Evolutionary conservation across 2,113 vertebrate species (phyloP).

Genomic region (Eretmochelys imbricata): DNA sequence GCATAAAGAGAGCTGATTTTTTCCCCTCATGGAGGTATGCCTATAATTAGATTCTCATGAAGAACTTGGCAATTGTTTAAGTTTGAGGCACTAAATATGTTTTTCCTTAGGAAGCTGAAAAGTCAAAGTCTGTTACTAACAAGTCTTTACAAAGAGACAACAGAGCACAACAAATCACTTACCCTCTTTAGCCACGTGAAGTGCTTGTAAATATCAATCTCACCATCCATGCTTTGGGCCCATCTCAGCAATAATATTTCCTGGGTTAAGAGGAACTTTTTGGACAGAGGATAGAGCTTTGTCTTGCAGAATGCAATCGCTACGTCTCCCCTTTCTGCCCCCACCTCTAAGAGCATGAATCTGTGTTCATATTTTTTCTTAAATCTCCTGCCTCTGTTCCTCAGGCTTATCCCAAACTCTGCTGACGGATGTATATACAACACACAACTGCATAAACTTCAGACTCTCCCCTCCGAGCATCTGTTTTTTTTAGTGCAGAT

Average conservation of each 20-base stretch:
- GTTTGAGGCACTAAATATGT: background rate
- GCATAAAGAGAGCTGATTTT: slow-evolving; percentile 78
- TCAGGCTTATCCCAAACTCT: slow-evolving; percentile 71
- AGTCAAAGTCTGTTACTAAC: slow-evolving; percentile 15
- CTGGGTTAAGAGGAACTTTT: slow-evolving; percentile 71
- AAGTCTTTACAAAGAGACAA: slow-evolving; percentile 40
- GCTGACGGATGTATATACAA: slow-evolving; percentile 70
- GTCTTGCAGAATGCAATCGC: slow-evolving; percentile 54
- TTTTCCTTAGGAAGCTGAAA: background rate
- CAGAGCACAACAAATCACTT: slow-evolving; percentile 79
- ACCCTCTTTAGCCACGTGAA: slow-evolving; percentile 97
- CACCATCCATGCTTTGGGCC: slow-evolving; percentile 94
- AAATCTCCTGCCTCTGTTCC: slow-evolving; percentile 61
- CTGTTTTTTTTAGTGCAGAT: slow-evolving; percentile 83
- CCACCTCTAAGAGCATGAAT: slow-evolving; percentile 56
- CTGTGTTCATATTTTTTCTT: slow-evolving; percentile 63
- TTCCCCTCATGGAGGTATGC: background rate
- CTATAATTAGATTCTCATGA: slow-evolving; percentile 73
- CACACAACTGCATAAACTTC: slow-evolving; percentile 76
- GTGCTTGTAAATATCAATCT: slow-evolving; percentile 97
- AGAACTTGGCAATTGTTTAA: slow-evolving; percentile 48
- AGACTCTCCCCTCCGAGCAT: slow-evolving; percentile 73
- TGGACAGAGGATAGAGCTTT: slow-evolving; percentile 64
- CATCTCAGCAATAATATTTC: slow-evolving; percentile 86
- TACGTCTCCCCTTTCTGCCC: slow-evolving; percentile 45